Evolutionary conservation across 2,113 vertebrate species (phyloP).

Genomic region (Gasterosteus nipponicus): DNA sequence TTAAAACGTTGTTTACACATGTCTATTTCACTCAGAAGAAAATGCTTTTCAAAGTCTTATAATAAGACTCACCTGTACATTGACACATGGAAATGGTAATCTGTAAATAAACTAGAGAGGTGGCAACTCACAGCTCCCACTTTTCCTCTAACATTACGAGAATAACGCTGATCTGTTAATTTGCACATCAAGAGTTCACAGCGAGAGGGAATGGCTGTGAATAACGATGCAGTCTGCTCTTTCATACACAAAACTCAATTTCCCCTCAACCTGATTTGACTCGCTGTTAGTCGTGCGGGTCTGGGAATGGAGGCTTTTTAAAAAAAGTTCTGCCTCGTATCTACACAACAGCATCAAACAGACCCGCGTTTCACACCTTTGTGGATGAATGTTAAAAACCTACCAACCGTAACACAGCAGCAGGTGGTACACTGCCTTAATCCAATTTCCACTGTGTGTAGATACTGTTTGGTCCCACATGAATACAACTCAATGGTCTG

Average conservation of each 20-base stretch:
- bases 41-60: neutral
- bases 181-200: neutral
- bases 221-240: neutral
- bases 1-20: neutral
- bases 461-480: slow-evolving; percentile 49
- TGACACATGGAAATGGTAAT: neutral
- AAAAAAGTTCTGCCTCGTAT: slow-evolving; percentile 20
- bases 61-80: neutral
- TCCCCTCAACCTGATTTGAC: neutral
- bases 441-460: slow-evolving; percentile 53
- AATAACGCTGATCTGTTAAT: neutral
- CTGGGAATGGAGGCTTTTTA: slow-evolving; percentile 20
- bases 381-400: slow-evolving; percentile 59
- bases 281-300: neutral
- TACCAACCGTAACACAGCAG: slow-evolving; percentile 38
- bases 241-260: slow-evolving; percentile 19
- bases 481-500: slow-evolving; percentile 43
- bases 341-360: slow-evolving; percentile 7
- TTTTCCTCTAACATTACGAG: neutral
- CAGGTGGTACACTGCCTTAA: slow-evolving; percentile 46
- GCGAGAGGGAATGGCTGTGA: neutral
- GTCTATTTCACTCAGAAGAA: neutral
- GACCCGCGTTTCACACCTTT: slow-evolving; percentile 36
- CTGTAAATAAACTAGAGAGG: neutral
- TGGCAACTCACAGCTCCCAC: neutral